These are phyloP conservation scores for Seladonia tumulorum DNA, from an alignment of 2,888 invertebrate species.

Conservation along the genomic window DNA sequence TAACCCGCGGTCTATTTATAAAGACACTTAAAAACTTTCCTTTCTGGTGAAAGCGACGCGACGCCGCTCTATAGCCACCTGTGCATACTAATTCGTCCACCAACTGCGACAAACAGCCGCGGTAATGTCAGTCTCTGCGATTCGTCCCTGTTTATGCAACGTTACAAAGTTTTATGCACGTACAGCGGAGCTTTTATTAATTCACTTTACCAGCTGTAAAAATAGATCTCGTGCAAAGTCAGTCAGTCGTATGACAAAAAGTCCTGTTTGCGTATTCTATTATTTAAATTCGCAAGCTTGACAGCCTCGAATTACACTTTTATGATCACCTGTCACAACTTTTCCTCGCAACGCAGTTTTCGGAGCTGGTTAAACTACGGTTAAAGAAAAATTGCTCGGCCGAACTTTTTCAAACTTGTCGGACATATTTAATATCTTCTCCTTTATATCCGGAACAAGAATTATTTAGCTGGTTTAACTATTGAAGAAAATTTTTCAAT, in stretches of 20 bases:
- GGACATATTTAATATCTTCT: not conserved
- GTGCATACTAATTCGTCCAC: not conserved
- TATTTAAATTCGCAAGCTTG: not conserved
- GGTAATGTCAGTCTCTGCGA: not conserved
- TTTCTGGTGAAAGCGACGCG: no score
- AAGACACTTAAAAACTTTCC: slow-evolving; percentile 15
- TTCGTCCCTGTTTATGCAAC: not conserved
- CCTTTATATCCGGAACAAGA: not conserved
- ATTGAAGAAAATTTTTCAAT: no score
- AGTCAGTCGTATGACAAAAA: not conserved
- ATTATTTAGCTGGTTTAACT: not conserved
- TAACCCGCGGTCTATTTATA: not conserved
- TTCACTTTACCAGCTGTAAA: not conserved
- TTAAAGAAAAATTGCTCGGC: not conserved
- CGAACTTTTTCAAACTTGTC: not conserved
- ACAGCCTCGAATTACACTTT: not conserved
- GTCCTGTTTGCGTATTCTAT: not conserved
- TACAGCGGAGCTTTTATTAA: not conserved
- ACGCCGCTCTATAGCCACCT: not conserved
- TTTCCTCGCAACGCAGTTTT: not conserved
- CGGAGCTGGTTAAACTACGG: not conserved
- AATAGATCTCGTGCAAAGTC: not conserved
- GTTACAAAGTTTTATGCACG: not conserved
- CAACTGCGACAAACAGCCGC: not conserved
- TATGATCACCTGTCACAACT: not conserved